Conservation (phyloP, 2,797 vertebrate species). For the Cryptoblepharus egeriae region DNA sequence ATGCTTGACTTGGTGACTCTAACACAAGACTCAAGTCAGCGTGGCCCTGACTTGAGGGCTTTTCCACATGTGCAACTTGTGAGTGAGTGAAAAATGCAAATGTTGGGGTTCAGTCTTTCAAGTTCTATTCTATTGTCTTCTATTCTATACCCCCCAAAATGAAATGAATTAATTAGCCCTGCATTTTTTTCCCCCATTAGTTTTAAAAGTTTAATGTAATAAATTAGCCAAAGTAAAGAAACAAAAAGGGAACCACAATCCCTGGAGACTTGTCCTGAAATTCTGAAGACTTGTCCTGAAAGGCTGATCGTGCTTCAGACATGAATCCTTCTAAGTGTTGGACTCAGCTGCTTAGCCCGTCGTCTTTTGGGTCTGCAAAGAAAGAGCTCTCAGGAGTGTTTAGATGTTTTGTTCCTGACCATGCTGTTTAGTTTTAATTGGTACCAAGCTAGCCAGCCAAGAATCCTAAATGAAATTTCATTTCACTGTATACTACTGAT, state of each 20-base stretch:
- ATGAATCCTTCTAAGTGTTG: not conserved
- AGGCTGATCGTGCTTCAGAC: not conserved
- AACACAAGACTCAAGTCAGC: no score
- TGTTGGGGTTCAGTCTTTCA: no score
- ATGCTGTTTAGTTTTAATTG: conserved; percentile 69
- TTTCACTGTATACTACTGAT: conserved; percentile 73
- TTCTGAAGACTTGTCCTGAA: no score
- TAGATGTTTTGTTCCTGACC: conserved; percentile 53
- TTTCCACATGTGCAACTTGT: no score
- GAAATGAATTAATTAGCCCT: not conserved
- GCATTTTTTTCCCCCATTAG: not conserved
- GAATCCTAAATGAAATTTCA: conserved; percentile 72
- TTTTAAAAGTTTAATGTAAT: not conserved
- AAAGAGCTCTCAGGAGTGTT: conserved; percentile 33
- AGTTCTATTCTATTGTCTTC: no score
- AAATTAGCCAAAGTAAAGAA: not conserved
- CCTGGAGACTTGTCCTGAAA: not conserved
- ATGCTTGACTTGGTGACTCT: no score
- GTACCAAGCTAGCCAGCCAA: conserved; percentile 69
- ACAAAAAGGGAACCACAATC: not conserved
- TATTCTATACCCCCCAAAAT: not conserved
- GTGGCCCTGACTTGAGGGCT: no score
- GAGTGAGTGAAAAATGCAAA: no score
- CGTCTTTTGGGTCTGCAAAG: conserved; percentile 21
- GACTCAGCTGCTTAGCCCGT: not conserved